Evolutionary conservation across 2,888 invertebrate genomes (phyloP).

Genomic region (Globia sparganii): DNA sequence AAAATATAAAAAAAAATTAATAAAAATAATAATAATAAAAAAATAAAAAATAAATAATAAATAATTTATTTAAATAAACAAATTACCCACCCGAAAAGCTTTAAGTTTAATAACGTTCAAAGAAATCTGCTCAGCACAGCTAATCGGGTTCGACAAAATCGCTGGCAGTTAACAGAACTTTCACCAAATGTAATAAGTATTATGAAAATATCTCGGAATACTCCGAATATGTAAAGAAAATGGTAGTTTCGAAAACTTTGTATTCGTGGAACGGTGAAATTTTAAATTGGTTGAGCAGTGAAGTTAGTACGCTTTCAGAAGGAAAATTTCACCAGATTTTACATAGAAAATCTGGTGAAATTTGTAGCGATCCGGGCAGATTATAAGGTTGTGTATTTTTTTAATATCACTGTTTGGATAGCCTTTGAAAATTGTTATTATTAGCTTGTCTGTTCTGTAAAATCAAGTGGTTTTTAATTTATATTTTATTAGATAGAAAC

Average conservation of each 20-base stretch:
- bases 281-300: conserved; percentile 55
- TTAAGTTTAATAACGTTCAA: conserved; percentile 11
- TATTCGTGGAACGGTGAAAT: conserved; percentile 37
- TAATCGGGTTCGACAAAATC: conserved; percentile 31
- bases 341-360: too few species aligned
- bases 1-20: too few species aligned
- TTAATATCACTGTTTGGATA: not conserved
- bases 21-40: too few species aligned
- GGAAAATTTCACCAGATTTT: conserved; percentile 35
- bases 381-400: conserved; percentile 8
- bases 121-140: conserved; percentile 9
- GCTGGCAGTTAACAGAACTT: conserved; percentile 34
- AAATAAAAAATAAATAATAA: too few species aligned
- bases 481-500: not conserved
- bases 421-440: conserved; percentile 3
- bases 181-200: conserved; percentile 39
- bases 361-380: conserved; percentile 21
- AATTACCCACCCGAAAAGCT: not conserved
- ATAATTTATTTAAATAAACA: too few species aligned
- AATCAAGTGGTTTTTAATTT: not conserved
- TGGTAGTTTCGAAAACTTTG: conserved; percentile 40
- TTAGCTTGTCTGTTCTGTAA: not conserved
- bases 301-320: conserved; percentile 31
- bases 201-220: conserved; percentile 46
- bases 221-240: conserved; percentile 45